Evolutionary conservation across 2,797 vertebrate genomes (phyloP).

Genomic region (Emydoidea blandingii): DNA sequence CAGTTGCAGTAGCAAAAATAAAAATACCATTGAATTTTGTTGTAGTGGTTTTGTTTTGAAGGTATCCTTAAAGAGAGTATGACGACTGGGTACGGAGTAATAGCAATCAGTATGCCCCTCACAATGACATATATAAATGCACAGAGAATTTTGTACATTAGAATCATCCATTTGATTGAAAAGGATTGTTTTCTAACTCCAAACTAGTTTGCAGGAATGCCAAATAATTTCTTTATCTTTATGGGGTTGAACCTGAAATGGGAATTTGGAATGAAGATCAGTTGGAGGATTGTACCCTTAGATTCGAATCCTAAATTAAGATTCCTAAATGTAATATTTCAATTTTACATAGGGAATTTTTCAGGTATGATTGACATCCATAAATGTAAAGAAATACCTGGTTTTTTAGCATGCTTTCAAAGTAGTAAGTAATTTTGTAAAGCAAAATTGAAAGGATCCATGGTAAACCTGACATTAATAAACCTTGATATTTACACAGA

Average conservation of each 20-base stretch:
- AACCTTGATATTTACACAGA: not conserved
- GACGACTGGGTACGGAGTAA: not conserved
- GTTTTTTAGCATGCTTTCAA: not conserved
- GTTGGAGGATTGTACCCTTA: not conserved
- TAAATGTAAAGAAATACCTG: not conserved
- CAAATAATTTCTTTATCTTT: not conserved
- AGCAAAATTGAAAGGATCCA: not conserved
- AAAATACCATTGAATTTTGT: not conserved
- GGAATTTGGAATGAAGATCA: not conserved
- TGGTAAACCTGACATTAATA: not conserved
- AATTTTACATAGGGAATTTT: not conserved
- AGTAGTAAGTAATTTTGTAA: not conserved
- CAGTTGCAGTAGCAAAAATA: not conserved
- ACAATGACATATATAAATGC: not conserved
- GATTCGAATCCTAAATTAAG: not conserved
- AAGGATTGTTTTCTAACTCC: not conserved
- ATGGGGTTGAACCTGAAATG: not conserved
- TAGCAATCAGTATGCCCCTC: not conserved
- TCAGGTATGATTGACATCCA: not conserved
- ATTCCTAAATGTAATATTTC: not conserved
- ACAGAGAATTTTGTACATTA: not conserved
- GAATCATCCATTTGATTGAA: not conserved
- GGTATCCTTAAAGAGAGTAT: not conserved
- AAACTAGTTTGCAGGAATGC: not conserved
- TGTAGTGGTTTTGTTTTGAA: not conserved